phyloP scores from a whole-genome alignment of 1,140 invertebrate genomes.

The Asbolus verrucosus region DNA sequence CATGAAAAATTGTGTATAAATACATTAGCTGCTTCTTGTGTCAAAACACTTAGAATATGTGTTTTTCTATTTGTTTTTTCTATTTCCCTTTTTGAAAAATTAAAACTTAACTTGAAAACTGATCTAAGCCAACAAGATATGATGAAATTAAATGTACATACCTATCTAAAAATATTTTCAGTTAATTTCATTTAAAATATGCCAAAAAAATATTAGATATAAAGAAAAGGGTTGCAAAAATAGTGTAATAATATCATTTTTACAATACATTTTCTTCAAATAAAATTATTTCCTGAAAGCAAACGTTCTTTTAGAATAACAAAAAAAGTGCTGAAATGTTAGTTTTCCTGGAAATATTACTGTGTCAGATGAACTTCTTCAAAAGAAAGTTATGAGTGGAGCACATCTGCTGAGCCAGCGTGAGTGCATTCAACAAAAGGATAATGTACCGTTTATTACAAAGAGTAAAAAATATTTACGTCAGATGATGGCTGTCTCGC shows the following conservation, averaged over 20 bases:
- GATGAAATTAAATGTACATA: too few species aligned
- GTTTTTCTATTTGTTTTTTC: too few species aligned
- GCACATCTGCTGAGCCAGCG: conserved; percentile 52
- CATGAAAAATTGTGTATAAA: too few species aligned
- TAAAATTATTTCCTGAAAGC: conserved; percentile 27
- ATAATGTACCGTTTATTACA: conserved; percentile 54
- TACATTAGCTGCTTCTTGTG: too few species aligned
- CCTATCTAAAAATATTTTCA: too few species aligned
- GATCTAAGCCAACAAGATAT: too few species aligned
- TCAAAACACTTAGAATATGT: too few species aligned
- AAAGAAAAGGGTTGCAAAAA: neutral
- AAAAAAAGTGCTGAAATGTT: conserved; percentile 53
- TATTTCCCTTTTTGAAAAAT: too few species aligned
- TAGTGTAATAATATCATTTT: neutral
- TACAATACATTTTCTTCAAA: conserved; percentile 1
- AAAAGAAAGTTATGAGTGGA: conserved; percentile 53
- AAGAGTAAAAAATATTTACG: conserved; percentile 43
- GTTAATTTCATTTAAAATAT: too few species aligned
- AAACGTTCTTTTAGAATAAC: conserved; percentile 19
- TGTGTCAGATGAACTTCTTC: conserved; percentile 54
- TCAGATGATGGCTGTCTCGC: conserved; percentile 11
- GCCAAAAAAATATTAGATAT: too few species aligned
- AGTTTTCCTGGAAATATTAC: conserved; percentile 52
- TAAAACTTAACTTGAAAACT: too few species aligned
- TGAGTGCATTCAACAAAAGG: conserved; percentile 55